phyloP scores from a whole-genome alignment of 2,888 invertebrate species.

The Spisula subtruncata region DNA sequence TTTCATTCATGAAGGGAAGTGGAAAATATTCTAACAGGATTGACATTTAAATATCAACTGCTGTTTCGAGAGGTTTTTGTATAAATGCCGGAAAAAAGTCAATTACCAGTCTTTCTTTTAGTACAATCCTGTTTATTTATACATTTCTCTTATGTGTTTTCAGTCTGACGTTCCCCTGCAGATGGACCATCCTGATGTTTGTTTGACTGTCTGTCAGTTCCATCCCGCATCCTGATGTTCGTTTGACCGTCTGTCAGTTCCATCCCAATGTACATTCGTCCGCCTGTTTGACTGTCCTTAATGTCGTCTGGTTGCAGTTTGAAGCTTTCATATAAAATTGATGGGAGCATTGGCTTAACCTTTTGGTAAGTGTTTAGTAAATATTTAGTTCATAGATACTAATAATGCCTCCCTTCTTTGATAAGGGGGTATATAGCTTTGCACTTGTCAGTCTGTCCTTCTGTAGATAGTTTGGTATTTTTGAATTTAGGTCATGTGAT shows the following conservation, averaged over 20 bases:
- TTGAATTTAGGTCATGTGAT: no score
- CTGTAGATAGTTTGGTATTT: no score
- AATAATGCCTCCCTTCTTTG: no score
- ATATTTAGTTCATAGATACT: no score
- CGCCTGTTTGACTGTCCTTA: no score
- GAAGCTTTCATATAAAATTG: not conserved
- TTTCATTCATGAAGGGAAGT: slow-evolving; percentile 33
- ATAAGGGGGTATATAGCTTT: no score
- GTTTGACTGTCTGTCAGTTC: not conserved
- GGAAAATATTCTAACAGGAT: slow-evolving; percentile 5
- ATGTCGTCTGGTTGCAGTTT: not conserved
- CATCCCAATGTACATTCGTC: no score
- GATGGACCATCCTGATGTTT: not conserved
- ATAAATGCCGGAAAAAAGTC: not conserved
- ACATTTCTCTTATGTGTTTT: slow-evolving; percentile 8
- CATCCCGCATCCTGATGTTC: no score
- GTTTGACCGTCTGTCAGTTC: not conserved
- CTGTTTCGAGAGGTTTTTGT: not conserved
- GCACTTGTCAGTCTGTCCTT: no score
- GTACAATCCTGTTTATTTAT: not conserved
- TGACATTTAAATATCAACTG: slow-evolving; percentile 49
- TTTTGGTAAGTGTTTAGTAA: not conserved
- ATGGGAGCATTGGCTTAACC: not conserved
- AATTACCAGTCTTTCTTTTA: not conserved
- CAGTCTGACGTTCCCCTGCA: not conserved